These are phyloP conservation scores for Saccopteryx bilineata DNA, from an alignment of 2,113 vertebrate species.

Conservation along the genomic window DNA sequence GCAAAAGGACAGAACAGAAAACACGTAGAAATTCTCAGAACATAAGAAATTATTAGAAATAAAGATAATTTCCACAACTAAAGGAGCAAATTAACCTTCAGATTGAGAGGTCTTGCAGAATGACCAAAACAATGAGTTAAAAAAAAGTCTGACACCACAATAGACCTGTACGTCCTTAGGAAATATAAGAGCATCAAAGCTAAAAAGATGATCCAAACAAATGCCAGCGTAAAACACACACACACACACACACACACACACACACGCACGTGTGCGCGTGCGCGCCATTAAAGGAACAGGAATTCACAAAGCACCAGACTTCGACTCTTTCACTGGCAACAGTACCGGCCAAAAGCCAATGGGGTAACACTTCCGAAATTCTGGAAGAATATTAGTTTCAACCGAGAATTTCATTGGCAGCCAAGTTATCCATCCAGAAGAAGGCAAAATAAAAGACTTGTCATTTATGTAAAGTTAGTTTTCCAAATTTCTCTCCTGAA, in stretches of 20 bases:
- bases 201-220: not conserved
- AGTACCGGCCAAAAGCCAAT: not conserved
- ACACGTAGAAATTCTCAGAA: not conserved
- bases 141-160: not conserved
- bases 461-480: not conserved
- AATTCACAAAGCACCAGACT: not conserved
- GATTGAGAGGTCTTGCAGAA: not conserved
- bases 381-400: not conserved
- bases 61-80: not conserved
- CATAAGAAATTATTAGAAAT: not conserved
- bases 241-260: not conserved
- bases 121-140: not conserved
- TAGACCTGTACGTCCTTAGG: not conserved
- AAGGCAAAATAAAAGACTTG: conserved; percentile 16
- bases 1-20: not conserved
- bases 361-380: not conserved
- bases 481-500: conserved; percentile 43
- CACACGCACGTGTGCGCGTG: no score
- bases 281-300: not conserved
- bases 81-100: conserved; percentile 5
- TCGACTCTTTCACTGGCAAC: not conserved
- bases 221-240: not conserved
- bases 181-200: not conserved
- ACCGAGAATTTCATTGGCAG: not conserved
- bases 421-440: not conserved